Evolutionary conservation across 2,888 invertebrate genomes (phyloP).

Genomic region (Trissonchulus latispiculum): DNA sequence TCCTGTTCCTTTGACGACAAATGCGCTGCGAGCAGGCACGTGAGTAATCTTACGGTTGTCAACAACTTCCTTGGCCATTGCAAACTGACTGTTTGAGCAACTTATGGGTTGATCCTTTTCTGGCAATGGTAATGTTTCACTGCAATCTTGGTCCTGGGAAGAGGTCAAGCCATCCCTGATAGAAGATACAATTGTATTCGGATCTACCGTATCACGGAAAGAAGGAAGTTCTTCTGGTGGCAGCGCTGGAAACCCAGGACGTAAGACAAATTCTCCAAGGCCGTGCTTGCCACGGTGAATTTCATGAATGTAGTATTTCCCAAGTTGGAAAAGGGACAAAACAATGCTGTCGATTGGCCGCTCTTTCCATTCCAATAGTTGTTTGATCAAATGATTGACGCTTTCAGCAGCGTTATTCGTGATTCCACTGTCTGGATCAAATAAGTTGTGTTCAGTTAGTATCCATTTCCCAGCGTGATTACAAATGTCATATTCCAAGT

Average conservation of each 20-base stretch:
- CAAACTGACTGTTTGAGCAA: no score
- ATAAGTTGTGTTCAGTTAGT: neutral
- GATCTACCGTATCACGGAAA: no score
- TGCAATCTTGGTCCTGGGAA: no score
- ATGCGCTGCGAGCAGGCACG: neutral
- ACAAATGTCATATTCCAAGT: no score
- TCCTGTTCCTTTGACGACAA: neutral
- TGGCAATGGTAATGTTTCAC: no score
- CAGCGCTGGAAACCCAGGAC: neutral
- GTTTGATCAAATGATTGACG: neutral
- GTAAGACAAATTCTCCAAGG: neutral
- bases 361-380: neutral
- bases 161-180: no score
- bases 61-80: neutral
- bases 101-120: no score
- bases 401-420: neutral
- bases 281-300: slow-evolving; percentile 1
- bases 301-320: neutral
- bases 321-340: neutral
- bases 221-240: no score
- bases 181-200: no score
- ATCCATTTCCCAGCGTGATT: neutral
- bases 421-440: neutral
- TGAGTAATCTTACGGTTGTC: neutral
- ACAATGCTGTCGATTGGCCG: neutral